Percentiles rank a stretch among this genome's conserved stretches.
These are phyloP conservation scores for Formica exsecta DNA, from an alignment of 1,140 invertebrate species.

Conservation along the genomic window DNA sequence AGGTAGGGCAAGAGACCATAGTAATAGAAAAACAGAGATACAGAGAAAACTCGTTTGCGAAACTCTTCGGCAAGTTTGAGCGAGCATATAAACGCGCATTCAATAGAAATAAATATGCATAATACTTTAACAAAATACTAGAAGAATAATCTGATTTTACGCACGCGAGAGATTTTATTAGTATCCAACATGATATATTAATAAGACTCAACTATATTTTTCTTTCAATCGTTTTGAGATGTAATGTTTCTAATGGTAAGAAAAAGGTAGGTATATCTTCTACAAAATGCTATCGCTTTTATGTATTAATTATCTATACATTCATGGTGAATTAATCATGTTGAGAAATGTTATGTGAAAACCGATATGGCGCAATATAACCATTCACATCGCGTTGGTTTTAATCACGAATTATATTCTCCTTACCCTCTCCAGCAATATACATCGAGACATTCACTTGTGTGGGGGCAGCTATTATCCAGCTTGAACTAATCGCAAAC, in stretches of 20 bases:
- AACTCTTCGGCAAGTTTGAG: too few species aligned
- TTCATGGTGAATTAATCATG: slow-evolving; percentile 5
- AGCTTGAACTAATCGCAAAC: slow-evolving; percentile 67
- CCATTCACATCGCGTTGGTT: slow-evolving; percentile 2
- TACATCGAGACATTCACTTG: slow-evolving; percentile 7
- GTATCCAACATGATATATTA: neutral
- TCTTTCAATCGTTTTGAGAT: neutral
- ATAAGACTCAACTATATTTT: neutral
- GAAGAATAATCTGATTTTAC: neutral
- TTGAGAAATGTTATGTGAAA: slow-evolving; percentile 2
- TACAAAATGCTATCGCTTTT: neutral
- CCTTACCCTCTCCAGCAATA: neutral
- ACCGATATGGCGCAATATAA: slow-evolving; percentile 25
- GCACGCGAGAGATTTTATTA: neutral
- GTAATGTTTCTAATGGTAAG: neutral
- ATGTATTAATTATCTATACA: slow-evolving; percentile 9
- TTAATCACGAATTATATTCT: slow-evolving; percentile 48
- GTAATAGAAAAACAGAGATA: neutral
- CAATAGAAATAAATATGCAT: too few species aligned
- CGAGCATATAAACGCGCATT: too few species aligned
- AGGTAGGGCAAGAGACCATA: too few species aligned
- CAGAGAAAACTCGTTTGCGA: neutral
- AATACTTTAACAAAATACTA: too few species aligned
- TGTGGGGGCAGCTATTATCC: slow-evolving; percentile 43
- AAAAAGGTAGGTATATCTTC: neutral